phyloP scores from a whole-genome alignment of 2,888 invertebrate species.

The Ypsolopha sequella region DNA sequence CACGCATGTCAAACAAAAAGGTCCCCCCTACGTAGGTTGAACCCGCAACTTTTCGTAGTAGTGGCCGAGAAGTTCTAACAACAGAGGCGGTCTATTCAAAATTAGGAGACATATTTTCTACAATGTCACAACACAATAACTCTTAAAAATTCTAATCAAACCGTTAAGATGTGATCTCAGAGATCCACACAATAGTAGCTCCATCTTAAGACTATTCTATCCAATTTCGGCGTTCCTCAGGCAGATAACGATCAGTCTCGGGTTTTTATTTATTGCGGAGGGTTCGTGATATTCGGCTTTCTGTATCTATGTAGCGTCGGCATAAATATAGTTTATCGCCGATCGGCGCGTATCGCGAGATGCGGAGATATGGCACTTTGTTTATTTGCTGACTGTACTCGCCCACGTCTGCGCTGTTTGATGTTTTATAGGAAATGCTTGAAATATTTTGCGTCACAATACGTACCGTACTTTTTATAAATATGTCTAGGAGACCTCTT shows the following conservation, averaged over 20 bases:
- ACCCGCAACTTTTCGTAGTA: too few species aligned
- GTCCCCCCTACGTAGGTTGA: too few species aligned
- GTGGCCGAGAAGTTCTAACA: too few species aligned
- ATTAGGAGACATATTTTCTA: too few species aligned
- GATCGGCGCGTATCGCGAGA: slow-evolving; percentile 19
- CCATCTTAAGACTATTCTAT: slow-evolving; percentile 6
- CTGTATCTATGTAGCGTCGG: slow-evolving; percentile 13
- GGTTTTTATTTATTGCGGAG: slow-evolving; percentile 22
- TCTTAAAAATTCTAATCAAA: neutral
- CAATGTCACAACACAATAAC: too few species aligned
- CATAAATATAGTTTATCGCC: slow-evolving; percentile 17
- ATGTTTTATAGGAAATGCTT: too few species aligned
- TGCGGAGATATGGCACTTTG: slow-evolving; percentile 26
- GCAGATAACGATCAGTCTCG: slow-evolving; percentile 18
- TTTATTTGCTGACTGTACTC: slow-evolving; percentile 28
- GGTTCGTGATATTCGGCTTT: slow-evolving; percentile 24
- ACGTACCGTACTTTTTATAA: too few species aligned
- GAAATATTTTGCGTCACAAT: too few species aligned
- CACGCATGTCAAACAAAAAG: too few species aligned
- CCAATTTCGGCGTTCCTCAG: slow-evolving; percentile 25
- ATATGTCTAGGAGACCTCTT: too few species aligned
- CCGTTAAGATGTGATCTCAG: neutral
- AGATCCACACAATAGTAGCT: neutral
- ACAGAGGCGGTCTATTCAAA: too few species aligned
- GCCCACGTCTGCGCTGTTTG: slow-evolving; percentile 17